These are phyloP conservation scores for Okamejei kenojei DNA, from an alignment of 2,797 vertebrate genomes.

Conservation along the genomic window DNA sequence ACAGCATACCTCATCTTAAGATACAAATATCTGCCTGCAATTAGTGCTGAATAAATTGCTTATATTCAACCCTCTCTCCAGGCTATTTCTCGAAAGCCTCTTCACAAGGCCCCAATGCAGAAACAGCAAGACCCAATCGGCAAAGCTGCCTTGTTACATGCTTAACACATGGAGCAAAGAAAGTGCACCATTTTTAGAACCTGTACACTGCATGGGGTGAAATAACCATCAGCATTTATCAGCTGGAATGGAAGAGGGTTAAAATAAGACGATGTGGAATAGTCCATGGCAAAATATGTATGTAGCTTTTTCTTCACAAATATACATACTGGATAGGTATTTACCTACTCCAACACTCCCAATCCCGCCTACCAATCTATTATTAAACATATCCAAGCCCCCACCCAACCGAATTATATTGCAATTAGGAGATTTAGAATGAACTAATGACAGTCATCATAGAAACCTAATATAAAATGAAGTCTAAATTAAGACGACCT, in stretches of 20 bases:
- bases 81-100: not conserved
- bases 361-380: not conserved
- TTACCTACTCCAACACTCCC: too few relatives aligned
- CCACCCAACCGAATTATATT: not conserved
- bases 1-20: not conserved
- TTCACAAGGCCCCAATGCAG: not conserved
- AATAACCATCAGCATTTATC: not conserved
- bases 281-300: not conserved
- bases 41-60: slow-evolving; percentile 3
- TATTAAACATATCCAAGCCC: not conserved
- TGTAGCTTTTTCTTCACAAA: not conserved
- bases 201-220: not conserved
- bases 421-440: not conserved
- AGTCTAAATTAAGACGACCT: not conserved
- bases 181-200: not conserved
- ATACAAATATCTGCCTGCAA: slow-evolving; percentile 15
- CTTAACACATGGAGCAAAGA: not conserved
- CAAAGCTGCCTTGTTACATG: not conserved
- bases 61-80: slow-evolving; percentile 19
- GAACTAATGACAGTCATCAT: too few relatives aligned
- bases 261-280: slow-evolving; percentile 4
- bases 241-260: slow-evolving; percentile 15
- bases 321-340: not conserved
- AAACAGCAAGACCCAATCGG: not conserved
- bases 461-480: slow-evolving; percentile 2